Conservation (phyloP, 2,113 vertebrate species). For the Zosterops pallidus region DNA sequence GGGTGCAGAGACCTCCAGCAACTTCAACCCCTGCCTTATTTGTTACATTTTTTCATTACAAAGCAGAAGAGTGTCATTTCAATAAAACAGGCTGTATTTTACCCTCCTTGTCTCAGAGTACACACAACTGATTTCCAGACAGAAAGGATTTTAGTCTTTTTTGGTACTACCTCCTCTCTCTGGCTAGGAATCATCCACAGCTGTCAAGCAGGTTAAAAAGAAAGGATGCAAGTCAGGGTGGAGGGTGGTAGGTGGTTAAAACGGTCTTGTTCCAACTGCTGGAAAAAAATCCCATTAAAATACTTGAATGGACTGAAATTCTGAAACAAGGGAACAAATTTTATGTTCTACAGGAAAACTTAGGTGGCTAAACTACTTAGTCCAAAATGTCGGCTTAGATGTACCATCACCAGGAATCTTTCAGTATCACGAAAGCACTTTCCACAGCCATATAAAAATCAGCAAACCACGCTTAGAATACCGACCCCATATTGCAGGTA, state of each 20-base stretch:
- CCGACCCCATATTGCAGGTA: accelerated
- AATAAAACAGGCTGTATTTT: not conserved
- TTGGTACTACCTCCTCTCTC: not conserved
- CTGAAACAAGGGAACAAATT: not conserved
- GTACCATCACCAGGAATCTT: not conserved
- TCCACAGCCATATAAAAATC: not conserved
- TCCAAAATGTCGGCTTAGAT: accelerated
- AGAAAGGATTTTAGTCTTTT: not conserved
- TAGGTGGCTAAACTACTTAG: not conserved
- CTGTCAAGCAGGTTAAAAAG: not conserved
- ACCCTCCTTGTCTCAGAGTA: not conserved
- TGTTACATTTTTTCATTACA: not conserved
- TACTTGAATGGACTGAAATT: not conserved
- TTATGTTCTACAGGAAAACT: not conserved
- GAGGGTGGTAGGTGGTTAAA: not conserved
- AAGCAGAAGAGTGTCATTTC: not conserved
- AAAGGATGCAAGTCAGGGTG: not conserved
- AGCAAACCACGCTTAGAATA: not conserved
- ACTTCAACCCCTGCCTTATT: not conserved
- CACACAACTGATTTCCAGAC: not conserved
- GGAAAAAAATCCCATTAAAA: not conserved
- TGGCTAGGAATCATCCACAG: not conserved
- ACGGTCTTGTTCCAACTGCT: not conserved
- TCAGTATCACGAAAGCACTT: accelerated
- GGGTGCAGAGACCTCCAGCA: not conserved